Evolutionary conservation across 2,888 invertebrate genomes (phyloP).

Genomic region (Nipponacmea schrenckii): DNA sequence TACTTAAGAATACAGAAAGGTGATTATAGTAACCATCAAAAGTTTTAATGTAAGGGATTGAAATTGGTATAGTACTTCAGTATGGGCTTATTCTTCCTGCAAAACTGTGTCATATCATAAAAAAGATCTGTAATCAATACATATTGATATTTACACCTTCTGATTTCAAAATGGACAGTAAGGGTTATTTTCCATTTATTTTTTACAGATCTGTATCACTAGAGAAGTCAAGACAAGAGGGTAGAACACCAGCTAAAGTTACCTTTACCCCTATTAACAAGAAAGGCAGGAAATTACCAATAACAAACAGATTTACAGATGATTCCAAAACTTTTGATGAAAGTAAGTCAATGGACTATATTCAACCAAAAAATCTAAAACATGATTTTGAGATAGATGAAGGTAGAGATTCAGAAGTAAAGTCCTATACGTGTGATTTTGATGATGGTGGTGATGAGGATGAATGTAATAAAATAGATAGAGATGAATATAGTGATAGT

Average conservation of each 20-base stretch:
- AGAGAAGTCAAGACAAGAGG: background rate
- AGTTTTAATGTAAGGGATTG: too few relatives aligned
- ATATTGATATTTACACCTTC: too few relatives aligned
- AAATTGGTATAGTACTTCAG: too few relatives aligned
- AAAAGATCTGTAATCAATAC: too few relatives aligned
- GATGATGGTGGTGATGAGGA: background rate
- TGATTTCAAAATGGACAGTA: too few relatives aligned
- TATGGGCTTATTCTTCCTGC: too few relatives aligned
- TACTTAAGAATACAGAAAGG: slow-evolving; percentile 19
- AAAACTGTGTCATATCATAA: too few relatives aligned
- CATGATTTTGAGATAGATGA: background rate
- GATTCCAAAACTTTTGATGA: background rate
- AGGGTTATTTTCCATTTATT: too few relatives aligned
- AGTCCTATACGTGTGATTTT: background rate
- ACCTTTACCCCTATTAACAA: background rate
- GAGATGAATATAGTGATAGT: background rate
- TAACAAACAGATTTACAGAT: background rate
- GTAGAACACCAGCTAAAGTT: background rate
- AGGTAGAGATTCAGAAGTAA: background rate
- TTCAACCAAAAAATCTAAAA: too few relatives aligned
- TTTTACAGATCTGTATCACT: background rate
- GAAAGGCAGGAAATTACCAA: background rate
- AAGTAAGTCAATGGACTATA: too few relatives aligned
- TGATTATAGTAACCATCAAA: background rate
- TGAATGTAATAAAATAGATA: background rate